Conservation (phyloP, 2,113 vertebrate genomes). For the Herpetotheres cachinnans region DNA sequence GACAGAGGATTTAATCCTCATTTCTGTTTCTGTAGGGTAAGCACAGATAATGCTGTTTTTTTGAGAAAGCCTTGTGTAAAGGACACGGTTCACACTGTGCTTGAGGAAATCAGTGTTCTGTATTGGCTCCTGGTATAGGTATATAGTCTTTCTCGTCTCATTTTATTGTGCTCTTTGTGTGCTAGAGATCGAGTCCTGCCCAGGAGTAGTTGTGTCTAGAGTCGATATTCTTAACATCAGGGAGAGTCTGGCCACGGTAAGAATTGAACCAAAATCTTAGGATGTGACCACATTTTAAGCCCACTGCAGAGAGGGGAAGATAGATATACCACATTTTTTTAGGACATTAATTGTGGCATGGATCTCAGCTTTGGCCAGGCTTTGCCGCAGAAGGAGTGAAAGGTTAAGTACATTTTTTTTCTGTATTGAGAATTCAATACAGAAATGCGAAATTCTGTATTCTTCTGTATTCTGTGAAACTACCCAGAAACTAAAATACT, state of each 20-base stretch:
- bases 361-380: neutral
- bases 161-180: neutral
- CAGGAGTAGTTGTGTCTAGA: neutral
- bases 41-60: neutral
- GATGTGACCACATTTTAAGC: too few relatives aligned
- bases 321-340: too few relatives aligned
- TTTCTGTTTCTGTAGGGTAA: neutral
- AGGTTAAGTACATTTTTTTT: neutral
- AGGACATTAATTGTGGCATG: fast-evolving
- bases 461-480: neutral
- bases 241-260: fast-evolving
- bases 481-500: neutral
- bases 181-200: neutral
- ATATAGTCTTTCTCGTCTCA: neutral
- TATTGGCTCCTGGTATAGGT: fast-evolving
- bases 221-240: neutral
- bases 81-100: fast-evolving
- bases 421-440: neutral
- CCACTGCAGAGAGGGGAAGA: neutral
- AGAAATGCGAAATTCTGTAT: neutral
- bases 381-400: neutral
- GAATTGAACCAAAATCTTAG: neutral
- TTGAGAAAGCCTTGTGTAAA: neutral
- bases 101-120: neutral
- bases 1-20: neutral